phyloP scores from a whole-genome alignment of 1,140 invertebrate genomes.

The Chironomus striatipennis region DNA sequence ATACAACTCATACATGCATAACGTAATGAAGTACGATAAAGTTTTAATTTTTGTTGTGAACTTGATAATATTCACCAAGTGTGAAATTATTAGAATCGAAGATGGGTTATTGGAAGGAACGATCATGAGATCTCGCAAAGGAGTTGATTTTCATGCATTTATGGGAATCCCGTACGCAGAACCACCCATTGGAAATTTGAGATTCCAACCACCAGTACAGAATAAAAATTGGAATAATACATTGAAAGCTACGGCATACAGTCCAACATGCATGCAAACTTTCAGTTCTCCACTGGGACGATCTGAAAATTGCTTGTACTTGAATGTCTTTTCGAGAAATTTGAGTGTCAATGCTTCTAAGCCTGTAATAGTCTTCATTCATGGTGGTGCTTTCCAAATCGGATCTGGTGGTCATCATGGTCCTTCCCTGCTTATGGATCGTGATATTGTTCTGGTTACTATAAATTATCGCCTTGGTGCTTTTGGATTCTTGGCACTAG shows the following conservation, averaged over 20 bases:
- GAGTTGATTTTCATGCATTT: constrained; percentile 48
- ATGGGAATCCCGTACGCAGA: constrained; percentile 58
- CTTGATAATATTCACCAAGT: background rate
- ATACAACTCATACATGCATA: no score
- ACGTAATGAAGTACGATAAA: background rate
- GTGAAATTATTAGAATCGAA: constrained; percentile 38
- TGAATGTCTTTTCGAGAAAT: background rate
- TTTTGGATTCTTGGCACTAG: constrained; percentile 48
- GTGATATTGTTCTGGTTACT: constrained; percentile 42
- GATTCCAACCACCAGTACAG: constrained; percentile 42
- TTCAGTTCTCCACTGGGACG: constrained; percentile 27
- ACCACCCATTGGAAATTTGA: constrained; percentile 50
- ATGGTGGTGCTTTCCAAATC: constrained; percentile 29
- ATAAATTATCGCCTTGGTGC: constrained; percentile 43
- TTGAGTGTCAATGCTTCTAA: no score
- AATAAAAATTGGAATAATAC: background rate
- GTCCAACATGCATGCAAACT: background rate
- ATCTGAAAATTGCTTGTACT: background rate
- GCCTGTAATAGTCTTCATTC: no score
- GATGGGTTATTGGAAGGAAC: constrained; percentile 41
- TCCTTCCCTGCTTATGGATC: constrained; percentile 39
- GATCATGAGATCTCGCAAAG: constrained; percentile 37
- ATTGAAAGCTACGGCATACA: background rate
- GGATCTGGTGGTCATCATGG: constrained; percentile 33
- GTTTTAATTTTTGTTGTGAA: background rate